Percentiles rank a stretch among this genome's conserved stretches.
Evolutionary conservation across 2,888 invertebrate species (phyloP).

Genomic region (Watsonalla cultraria): DNA sequence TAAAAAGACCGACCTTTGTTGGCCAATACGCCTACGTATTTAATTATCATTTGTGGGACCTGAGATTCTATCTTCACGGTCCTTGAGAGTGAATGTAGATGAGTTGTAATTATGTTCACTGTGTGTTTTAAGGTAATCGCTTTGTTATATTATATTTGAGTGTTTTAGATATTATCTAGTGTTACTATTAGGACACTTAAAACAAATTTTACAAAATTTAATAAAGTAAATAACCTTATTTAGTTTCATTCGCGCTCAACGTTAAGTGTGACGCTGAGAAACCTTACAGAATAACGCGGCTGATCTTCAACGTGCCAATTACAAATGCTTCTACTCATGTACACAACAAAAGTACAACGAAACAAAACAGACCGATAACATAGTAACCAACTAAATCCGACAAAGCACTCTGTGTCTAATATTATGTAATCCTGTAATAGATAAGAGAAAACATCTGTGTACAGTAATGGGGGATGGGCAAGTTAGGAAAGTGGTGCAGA

Average conservation of each 20-base stretch:
- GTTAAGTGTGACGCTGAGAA: too few species aligned
- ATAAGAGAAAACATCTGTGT: conserved; percentile 16
- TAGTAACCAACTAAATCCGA: not conserved
- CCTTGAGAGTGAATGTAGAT: not conserved
- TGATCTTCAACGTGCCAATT: too few species aligned
- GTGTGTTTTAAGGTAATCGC: too few species aligned
- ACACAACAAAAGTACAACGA: too few species aligned
- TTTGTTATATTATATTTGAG: too few species aligned
- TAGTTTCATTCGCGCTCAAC: too few species aligned
- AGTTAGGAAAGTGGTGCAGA: conserved; percentile 6
- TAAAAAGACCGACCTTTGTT: conserved; percentile 15
- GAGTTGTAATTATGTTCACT: not conserved
- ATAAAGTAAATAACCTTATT: too few species aligned
- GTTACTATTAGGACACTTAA: too few species aligned
- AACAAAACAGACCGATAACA: not conserved
- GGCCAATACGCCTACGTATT: conserved; percentile 1
- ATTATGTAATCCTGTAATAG: conserved; percentile 22
- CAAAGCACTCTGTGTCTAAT: conserved; percentile 5
- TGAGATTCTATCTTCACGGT: not conserved
- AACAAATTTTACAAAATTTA: too few species aligned
- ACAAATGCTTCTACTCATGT: too few species aligned
- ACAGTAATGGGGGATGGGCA: conserved; percentile 9
- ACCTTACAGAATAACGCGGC: too few species aligned
- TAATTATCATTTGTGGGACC: not conserved
- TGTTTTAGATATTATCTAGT: too few species aligned